Percentiles rank a stretch among this genome's conserved stretches.
These are phyloP conservation scores for Prinia subflava DNA, from an alignment of 2,113 vertebrate genomes.

Conservation along the genomic window DNA sequence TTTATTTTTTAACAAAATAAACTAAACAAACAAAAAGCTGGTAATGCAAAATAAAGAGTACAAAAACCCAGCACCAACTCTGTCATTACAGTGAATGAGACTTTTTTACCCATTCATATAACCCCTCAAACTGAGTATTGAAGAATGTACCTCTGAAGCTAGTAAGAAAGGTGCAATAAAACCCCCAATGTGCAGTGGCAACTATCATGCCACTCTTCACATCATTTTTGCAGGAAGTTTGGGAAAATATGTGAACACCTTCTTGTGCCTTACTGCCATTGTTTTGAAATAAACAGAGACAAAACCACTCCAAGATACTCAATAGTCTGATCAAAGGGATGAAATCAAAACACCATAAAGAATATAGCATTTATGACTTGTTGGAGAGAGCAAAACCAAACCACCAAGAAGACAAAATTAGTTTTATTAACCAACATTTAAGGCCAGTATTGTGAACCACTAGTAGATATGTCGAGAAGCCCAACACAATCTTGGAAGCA, in stretches of 20 bases:
- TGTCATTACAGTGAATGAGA: not conserved
- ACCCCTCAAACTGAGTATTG: not conserved
- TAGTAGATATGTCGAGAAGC: not conserved
- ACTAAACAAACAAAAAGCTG: fast-evolving
- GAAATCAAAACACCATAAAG: not conserved
- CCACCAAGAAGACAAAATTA: not conserved
- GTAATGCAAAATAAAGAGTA: not conserved
- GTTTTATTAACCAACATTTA: not conserved
- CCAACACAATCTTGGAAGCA: not conserved
- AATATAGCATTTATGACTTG: not conserved
- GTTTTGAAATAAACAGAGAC: not conserved
- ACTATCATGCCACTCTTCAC: not conserved
- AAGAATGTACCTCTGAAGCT: not conserved
- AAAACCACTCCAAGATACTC: fast-evolving
- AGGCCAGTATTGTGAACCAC: not conserved
- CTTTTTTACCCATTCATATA: not conserved
- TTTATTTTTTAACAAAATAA: not conserved
- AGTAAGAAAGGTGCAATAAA: not conserved
- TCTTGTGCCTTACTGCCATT: not conserved
- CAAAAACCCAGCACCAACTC: not conserved
- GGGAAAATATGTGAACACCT: not conserved
- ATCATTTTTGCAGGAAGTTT: not conserved
- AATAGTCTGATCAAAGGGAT: not conserved
- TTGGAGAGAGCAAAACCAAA: not conserved
- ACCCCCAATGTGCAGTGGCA: fast-evolving